Percentiles rank a stretch among this genome's conserved stretches.
Conservation (phyloP, 2,888 invertebrate genomes). For the Artemia sp. region DNA sequence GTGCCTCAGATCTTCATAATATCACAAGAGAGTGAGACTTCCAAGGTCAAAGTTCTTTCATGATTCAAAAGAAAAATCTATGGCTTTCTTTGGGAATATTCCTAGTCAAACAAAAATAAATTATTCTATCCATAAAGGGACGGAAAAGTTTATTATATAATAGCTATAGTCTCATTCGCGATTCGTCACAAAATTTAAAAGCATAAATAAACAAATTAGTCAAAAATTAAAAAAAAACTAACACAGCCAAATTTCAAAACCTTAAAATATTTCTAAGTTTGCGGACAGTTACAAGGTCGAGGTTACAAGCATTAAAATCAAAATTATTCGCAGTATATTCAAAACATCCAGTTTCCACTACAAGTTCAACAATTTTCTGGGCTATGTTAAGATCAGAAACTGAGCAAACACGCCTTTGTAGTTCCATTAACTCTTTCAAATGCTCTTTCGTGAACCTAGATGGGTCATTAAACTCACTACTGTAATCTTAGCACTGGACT, state of each 20-base stretch:
- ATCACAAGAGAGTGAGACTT: too few species aligned
- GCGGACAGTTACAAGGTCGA: constrained; percentile 58
- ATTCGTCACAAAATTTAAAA: too few species aligned
- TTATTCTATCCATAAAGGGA: too few species aligned
- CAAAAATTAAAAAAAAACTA: too few species aligned
- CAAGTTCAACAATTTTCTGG: constrained; percentile 68
- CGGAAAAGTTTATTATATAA: too few species aligned
- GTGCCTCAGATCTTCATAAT: too few species aligned
- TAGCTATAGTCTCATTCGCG: too few species aligned
- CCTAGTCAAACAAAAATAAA: too few species aligned
- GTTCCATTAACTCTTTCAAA: constrained; percentile 55
- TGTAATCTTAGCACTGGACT: constrained; percentile 30
- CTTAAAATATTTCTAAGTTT: neutral
- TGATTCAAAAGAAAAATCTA: too few species aligned
- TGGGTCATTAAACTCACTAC: constrained; percentile 28
- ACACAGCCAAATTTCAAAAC: neutral
- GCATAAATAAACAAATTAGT: too few species aligned
- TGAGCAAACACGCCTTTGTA: constrained; percentile 72
- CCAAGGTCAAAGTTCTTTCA: too few species aligned
- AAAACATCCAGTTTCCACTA: constrained; percentile 72
- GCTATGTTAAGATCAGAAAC: constrained; percentile 65
- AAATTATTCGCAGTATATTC: constrained; percentile 74
- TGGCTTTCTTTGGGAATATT: too few species aligned
- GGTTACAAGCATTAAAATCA: constrained; percentile 73
- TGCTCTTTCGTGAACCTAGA: constrained; percentile 45